Evolutionary conservation across 2,888 invertebrate species (phyloP), one percentile per base, ranked within the genome.

Genomic region (Megalurothrips usitatus): DNA sequence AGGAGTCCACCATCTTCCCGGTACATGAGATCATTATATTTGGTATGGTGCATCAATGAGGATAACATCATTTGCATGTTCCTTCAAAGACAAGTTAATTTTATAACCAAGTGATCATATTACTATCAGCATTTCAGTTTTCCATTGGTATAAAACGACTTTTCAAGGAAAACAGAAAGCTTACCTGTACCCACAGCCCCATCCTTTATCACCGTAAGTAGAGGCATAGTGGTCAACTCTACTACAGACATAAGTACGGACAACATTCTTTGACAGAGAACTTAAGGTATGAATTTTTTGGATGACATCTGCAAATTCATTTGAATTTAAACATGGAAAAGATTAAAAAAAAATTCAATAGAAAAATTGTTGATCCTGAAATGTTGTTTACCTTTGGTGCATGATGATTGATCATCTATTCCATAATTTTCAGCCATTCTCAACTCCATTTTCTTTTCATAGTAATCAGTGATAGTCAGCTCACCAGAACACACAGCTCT

Each of bases 1-100:
- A 34, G 80, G 85, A 12, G 84, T 80, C 87, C 85, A 82, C 85
- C 87, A 75, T 84, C 63, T 9, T 84, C 87, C 84, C 86, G 86
- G 84, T 90, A 90, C 68, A 91, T 87, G 82, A 91, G 88, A 84
- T 91, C 91, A 82, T 91, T 90, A 87, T 93, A 95, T 75, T 90
- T 91, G 0, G 93, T 92, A 86, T 93, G 91, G 81, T 89, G 89
- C 83, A 93, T 88, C 80, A 96, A 89, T 3, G 94, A 93, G 0
- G 96, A 96, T n/a, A 96, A 89, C 84, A 96, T 88, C 96, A 96
- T 96, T 87, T 96, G 96, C 88, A 95, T 92, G 88, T 96, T 96
- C 85, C 96, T 87, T 63, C 28, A 78, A 58, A 52, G 80, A 78
- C 43, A n/a, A 49, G 19, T n/a, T 48, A 63, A 34, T 49, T 80